phyloP scores from a whole-genome alignment of 1,140 invertebrate genomes.

The Ips typographus region DNA sequence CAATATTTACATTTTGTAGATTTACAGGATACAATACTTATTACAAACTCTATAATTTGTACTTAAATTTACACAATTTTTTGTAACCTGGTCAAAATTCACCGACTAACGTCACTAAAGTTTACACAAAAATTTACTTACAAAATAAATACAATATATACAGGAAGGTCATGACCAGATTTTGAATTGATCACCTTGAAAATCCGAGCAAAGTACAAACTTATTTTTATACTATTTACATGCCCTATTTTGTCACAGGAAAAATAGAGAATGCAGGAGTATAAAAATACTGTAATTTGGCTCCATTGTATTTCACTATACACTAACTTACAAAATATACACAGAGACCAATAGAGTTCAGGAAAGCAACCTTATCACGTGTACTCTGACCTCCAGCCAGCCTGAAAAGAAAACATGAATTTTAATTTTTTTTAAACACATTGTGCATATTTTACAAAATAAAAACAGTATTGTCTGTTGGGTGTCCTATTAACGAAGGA shows the following conservation, averaged over 20 bases:
- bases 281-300: background rate
- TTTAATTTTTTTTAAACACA: background rate
- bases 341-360: background rate
- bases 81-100: conserved; percentile 34
- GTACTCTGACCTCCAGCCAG: conserved; percentile 52
- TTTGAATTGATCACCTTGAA: conserved; percentile 24
- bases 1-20: conserved; percentile 41
- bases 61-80: conserved; percentile 44
- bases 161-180: conserved; percentile 27
- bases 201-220: conserved; percentile 6
- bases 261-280: background rate
- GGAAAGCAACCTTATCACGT: conserved; percentile 47
- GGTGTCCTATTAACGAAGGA: no score
- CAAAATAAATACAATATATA: conserved; percentile 29
- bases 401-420: conserved; percentile 47
- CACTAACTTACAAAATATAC: background rate
- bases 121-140: conserved; percentile 19
- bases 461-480: no score
- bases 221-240: conserved; percentile 9
- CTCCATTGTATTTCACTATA: background rate
- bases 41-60: conserved; percentile 45
- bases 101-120: conserved; percentile 5
- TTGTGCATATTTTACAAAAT: no score
- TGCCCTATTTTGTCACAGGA: conserved; percentile 1
- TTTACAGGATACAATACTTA: conserved; percentile 29